Conservation (phyloP, 2,113 vertebrate genomes). For the Heloderma charlesbogerti region DNA sequence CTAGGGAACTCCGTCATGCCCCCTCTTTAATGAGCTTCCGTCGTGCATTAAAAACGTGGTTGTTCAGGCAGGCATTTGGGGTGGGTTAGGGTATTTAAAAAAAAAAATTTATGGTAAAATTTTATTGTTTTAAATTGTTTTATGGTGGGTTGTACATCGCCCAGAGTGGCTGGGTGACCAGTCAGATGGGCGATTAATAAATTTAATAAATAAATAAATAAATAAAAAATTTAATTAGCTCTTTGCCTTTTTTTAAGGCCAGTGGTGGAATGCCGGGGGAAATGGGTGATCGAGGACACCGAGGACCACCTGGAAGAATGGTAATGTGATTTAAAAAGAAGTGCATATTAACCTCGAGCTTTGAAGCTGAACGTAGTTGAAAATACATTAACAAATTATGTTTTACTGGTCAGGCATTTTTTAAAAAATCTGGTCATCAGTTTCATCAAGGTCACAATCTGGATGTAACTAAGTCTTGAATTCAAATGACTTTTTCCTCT, state of each 20-base stretch:
- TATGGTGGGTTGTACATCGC: too few species aligned
- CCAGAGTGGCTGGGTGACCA: too few species aligned
- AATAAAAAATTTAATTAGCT: constrained; percentile 16
- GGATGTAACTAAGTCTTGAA: background rate
- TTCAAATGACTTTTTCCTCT: background rate
- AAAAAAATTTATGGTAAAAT: too few species aligned
- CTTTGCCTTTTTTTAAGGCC: constrained; percentile 78
- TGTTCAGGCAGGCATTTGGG: too few species aligned
- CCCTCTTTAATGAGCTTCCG: too few species aligned
- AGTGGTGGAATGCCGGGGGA: constrained; percentile 78
- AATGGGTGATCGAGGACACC: constrained; percentile 77
- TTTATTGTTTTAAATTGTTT: too few species aligned
- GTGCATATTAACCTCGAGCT: background rate
- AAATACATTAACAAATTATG: background rate
- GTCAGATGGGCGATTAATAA: too few species aligned
- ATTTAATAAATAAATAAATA: too few species aligned
- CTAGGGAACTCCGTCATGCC: too few species aligned
- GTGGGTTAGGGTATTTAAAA: too few species aligned
- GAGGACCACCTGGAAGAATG: constrained; percentile 80
- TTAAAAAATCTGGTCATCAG: background rate
- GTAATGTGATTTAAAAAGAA: constrained; percentile 68
- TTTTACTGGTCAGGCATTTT: background rate
- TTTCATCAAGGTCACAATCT: background rate
- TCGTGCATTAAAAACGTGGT: too few species aligned
- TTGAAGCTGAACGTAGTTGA: background rate